Evolutionary conservation across 2,797 vertebrate species (phyloP).

Genomic region (Hydrocynus forskahlii): DNA sequence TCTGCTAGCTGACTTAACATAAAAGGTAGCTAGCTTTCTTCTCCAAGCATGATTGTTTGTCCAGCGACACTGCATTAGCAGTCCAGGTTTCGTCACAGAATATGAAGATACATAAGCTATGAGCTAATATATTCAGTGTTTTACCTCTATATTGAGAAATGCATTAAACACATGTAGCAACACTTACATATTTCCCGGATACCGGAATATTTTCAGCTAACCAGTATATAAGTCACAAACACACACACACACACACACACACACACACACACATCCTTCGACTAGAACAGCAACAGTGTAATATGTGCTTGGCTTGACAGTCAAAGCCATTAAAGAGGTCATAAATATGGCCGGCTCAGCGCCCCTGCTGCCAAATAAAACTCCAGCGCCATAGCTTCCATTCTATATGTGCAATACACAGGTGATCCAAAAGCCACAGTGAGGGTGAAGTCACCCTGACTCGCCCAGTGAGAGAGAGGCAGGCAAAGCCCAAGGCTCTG

Average conservation of each 20-base stretch:
- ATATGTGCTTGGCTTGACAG: conserved; percentile 44
- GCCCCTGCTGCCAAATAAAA: conserved; percentile 47
- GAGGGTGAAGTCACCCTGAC: conserved; percentile 50
- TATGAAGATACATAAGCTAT: too few relatives aligned
- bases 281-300: conserved; percentile 41
- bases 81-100: too few relatives aligned
- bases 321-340: conserved; percentile 45
- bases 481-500: conserved; percentile 16
- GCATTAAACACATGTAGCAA: too few relatives aligned
- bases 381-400: conserved; percentile 36
- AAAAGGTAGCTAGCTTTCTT: too few relatives aligned
- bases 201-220: conserved; percentile 4
- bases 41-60: too few relatives aligned
- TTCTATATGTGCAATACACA: conserved; percentile 42
- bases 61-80: too few relatives aligned
- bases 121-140: too few relatives aligned
- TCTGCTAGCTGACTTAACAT: too few relatives aligned
- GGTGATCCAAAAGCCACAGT: conserved; percentile 53
- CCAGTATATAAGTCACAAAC: background rate
- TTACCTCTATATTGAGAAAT: too few relatives aligned
- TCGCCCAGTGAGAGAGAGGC: conserved; percentile 43
- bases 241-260: conserved; percentile 25
- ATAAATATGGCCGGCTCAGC: conserved; percentile 43
- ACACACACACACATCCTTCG: conserved; percentile 6
- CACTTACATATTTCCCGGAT: background rate